A percentile compares a stretch with the other conserved stretches of the same genome.
These are phyloP conservation scores for Porites cylindrica DNA, from an alignment of 92 coral and sea anemone species.

Conservation along the genomic window DNA sequence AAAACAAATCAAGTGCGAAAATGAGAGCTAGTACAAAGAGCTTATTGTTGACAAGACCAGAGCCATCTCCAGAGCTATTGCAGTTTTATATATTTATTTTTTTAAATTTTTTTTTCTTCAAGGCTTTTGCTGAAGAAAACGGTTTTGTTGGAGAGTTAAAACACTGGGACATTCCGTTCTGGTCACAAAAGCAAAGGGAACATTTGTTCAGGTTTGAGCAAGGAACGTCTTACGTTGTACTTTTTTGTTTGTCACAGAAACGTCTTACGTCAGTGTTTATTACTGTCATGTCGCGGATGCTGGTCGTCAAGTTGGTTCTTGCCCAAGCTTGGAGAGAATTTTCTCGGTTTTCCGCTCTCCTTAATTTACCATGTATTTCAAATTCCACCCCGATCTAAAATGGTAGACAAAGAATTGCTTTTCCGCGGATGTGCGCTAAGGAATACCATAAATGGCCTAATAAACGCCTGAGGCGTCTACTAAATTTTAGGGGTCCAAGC, in stretches of 20 bases:
- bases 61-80: not conserved
- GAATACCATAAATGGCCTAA: not conserved
- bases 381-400: no score
- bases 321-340: no score
- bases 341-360: no score
- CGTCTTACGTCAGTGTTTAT: no score
- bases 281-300: no score
- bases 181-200: constrained; percentile 85
- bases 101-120: not conserved
- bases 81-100: not conserved
- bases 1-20: no score
- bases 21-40: no score
- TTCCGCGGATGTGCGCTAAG: not conserved
- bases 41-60: no score
- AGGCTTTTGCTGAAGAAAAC: constrained; percentile 80
- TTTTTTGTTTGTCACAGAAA: not conserved
- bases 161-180: constrained; percentile 83
- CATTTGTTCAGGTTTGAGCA: constrained; percentile 72
- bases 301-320: no score
- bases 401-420: not conserved
- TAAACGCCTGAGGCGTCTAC: not conserved
- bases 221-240: not conserved
- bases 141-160: constrained; percentile 74
- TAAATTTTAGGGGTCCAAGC: no score
- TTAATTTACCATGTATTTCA: no score